Base-by-base conservation (phyloP, 37 sponge, comb jelly and placozoan species). In the Halichondria panicea region DNA sequence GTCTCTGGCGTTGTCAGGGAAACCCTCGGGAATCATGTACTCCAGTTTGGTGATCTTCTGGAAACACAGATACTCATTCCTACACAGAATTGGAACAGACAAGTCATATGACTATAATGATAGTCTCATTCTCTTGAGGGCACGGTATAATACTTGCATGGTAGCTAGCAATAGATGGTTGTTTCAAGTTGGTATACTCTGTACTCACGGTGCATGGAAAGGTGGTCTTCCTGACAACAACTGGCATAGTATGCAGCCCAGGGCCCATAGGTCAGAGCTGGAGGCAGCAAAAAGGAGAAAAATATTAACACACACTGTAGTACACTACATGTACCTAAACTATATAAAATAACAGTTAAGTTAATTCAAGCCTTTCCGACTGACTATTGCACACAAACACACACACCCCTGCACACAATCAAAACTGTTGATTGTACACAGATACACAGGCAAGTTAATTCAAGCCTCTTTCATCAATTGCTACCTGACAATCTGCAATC, bases 221-320 rank as follows among this genome's bases (percentile, higher is more conserved):
- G 97, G 97, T 40, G 95, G 92, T 77, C 91, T 85, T 9, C 97
- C 97, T 11, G 97, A 82, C 24, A 91, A 55, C 37, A 96, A 67
- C 77, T 96, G 97, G 43, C 80, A 96, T 13, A 94, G 62, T 44
- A 96, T 96, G 64, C 97, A 96, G 21, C 97, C 97, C 34, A 96
- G 65, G 19, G 95, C 97, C 97, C 97, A 96, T 28, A 96, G 44
- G 61, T 96, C 97, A 13, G 97, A 96, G 62, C 95, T 94, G 53
- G 18, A 69, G 71, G 27, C 32, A 7, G 55, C 41, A 60, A 22
- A 84, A 59, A 67, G 18, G 2, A 1, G 75, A 66, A 1, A 70
- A 58, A 64, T 64, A 80, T 62, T 43, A 65, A 81, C 62, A 37
- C 63, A 46, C 39, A 66, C 67, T n/a, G n/a, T n/a, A n/a, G n/a